phyloP scores from a whole-genome alignment of 2,113 vertebrate species.

The Mugil cephalus region DNA sequence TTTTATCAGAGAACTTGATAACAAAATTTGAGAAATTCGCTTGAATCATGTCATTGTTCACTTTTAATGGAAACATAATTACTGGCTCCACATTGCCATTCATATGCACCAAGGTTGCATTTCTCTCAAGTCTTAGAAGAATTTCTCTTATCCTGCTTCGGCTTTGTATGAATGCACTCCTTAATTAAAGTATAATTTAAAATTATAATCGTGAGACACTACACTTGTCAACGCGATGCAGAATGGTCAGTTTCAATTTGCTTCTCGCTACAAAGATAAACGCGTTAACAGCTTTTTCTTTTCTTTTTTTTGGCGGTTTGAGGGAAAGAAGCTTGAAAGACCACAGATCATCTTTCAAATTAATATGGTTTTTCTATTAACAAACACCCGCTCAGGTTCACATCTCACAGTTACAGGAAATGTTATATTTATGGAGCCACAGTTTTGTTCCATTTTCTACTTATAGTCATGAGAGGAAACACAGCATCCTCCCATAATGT shows the following conservation, averaged over 20 bases:
- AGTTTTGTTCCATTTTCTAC: too few species aligned
- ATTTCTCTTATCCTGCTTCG: not conserved
- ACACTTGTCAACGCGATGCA: not conserved
- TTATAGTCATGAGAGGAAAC: too few species aligned
- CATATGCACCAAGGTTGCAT: constrained; percentile 2
- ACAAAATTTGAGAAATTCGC: not conserved
- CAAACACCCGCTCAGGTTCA: not conserved
- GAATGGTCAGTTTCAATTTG: not conserved
- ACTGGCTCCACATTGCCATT: not conserved
- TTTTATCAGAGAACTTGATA: not conserved
- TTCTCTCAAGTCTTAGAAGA: not conserved
- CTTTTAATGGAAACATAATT: not conserved
- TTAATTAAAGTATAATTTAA: not conserved
- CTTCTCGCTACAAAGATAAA: too few species aligned
- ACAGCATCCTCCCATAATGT: too few species aligned
- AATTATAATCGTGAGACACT: not conserved
- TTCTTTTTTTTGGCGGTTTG: not conserved
- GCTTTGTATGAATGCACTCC: not conserved
- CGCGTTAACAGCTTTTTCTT: too few species aligned
- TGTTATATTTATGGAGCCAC: too few species aligned
- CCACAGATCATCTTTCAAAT: too few species aligned
- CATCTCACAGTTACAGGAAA: too few species aligned
- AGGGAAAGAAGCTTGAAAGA: not conserved
- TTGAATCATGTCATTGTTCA: not conserved
- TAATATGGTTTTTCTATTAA: too few species aligned